Base-by-base conservation (phyloP, 2,888 invertebrate species). In the Sarcophaga variegata region DNA sequence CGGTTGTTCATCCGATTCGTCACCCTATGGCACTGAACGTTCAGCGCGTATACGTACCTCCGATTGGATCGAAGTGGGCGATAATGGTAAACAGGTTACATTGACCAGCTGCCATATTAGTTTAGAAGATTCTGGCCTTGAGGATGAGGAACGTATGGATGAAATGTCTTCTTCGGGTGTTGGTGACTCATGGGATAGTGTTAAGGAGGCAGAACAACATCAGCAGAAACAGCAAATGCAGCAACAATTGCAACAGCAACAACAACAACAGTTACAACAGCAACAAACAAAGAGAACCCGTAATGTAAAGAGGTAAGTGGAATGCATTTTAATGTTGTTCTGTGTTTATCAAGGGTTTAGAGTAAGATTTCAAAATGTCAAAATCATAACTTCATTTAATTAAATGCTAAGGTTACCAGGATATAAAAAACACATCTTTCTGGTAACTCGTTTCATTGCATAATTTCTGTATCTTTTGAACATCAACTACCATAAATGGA, bases 41-140 rank as follows among this genome's bases (percentile, higher is more conserved):
- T 92, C 92, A 64, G 91, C 92, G 77, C 91, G 93, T 71, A 93
- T 94, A 64, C 91, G 93, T 81, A 93, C 93, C n/a, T 94, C 94
- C 0, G 95, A 95, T 91, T 95, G 95, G 95, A 94, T 94, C 80
- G 95, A 95, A 90, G 94, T 95, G 87, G 94, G 94, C 82, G 94
- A 94, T 89, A 94, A 94, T 91, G 95, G 95, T 85, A 94, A 94
- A 88, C 94, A 94, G 90, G 94, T 95, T 67, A 93, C 94, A 8
- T 91, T 94, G 88, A 94, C 94, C 76, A 95, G 94, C 91, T 95
- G 95, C 91, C 95, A 95, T 90, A 95, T 95, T 74, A 94, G 94
- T 82, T 93, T 95, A 74, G 95, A 95, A 89, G 94, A 95, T 89
- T 93, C 94, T 3, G 94, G 94, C 62, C 88, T 94, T 88, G 94